Base-by-base conservation (phyloP, 2,888 invertebrate genomes). In the Himalopsyche tibetana region DNA sequence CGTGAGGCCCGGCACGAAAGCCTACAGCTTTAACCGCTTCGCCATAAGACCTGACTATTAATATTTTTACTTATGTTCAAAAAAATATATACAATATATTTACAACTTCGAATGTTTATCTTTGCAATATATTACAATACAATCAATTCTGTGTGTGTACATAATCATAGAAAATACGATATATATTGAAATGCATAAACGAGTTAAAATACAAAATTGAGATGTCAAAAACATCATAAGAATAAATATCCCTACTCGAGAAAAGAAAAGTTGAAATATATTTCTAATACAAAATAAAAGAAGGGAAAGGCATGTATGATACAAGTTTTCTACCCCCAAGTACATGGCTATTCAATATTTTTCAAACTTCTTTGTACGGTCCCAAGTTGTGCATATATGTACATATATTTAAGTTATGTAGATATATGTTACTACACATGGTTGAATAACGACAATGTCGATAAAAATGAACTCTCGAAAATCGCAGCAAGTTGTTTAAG, bases 391-490 rank as follows among this genome's bases (percentile, higher is more conserved):
- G 36, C 74, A 63, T 63, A 63, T 63, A 19, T 63, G 63, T 19
- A 63, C 63, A 74, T 74, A 74, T 74, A 74, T 74, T 74, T 74
- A 74, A 74, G 74, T 74, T 74, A 74, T 74, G 74, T 74, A 74
- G 19, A 74, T 74, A 74, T 74, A 74, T 74, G 74, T 74, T 74
- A 74, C 74, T 74, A 36, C 74, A 74, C 74, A 74, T 74, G 84
- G 80, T 74, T 84, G 80, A 86, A 86, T 84, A 86, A 86, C 86
- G 80, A 84, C 82, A 82, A 55, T 85, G 69, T 81, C 63, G 83
- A 74, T 74, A 74, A 74, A 74, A 74, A 74, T 74, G 74, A 74
- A 74, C 74, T 74, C 74, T 74, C 12, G 74, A 74, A 74, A 74
- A 74, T 74, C 74, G 74, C 74, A 74, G 74, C 74, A 74, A 51